These are phyloP conservation scores for Archegozetes longisetosus DNA, from an alignment of 1,140 invertebrate species.

Conservation along the genomic window DNA sequence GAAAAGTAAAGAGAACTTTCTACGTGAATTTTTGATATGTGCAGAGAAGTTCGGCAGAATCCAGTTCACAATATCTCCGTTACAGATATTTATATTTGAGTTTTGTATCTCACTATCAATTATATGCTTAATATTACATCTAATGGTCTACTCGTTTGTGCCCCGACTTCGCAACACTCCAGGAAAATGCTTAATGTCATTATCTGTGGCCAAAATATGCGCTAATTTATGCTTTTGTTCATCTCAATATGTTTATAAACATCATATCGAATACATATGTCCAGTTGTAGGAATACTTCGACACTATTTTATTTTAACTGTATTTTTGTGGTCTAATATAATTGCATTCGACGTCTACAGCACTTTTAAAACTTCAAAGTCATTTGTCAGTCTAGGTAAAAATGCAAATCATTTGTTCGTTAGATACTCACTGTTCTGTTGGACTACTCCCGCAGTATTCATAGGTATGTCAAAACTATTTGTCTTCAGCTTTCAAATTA, in stretches of 20 bases:
- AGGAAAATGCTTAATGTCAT: conserved; percentile 35
- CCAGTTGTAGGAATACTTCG: conserved; percentile 52
- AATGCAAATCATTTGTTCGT: neutral
- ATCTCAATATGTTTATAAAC: conserved; percentile 17
- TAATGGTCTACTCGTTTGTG: conserved; percentile 34
- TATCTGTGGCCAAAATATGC: conserved; percentile 33
- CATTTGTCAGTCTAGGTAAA: neutral
- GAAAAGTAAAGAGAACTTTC: neutral
- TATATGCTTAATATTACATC: conserved; percentile 29
- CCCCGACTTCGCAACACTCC: conserved; percentile 36
- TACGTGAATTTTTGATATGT: neutral
- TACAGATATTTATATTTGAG: neutral
- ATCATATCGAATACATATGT: conserved; percentile 22
- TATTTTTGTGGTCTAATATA: conserved; percentile 90
- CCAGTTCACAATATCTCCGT: neutral
- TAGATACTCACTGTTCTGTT: conserved; percentile 19
- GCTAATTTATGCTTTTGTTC: conserved; percentile 35
- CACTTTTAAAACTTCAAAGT: conserved; percentile 37
- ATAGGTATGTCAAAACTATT: conserved; percentile 34
- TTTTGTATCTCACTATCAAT: conserved; percentile 27
- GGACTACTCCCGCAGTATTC: conserved; percentile 26
- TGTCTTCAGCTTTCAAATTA: no score
- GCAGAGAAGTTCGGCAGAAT: neutral
- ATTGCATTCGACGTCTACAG: conserved; percentile 93
- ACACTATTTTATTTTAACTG: conserved; percentile 77